These are phyloP conservation scores for Corythaeola cristata DNA, from an alignment of 2,113 vertebrate genomes.

Conservation along the genomic window DNA sequence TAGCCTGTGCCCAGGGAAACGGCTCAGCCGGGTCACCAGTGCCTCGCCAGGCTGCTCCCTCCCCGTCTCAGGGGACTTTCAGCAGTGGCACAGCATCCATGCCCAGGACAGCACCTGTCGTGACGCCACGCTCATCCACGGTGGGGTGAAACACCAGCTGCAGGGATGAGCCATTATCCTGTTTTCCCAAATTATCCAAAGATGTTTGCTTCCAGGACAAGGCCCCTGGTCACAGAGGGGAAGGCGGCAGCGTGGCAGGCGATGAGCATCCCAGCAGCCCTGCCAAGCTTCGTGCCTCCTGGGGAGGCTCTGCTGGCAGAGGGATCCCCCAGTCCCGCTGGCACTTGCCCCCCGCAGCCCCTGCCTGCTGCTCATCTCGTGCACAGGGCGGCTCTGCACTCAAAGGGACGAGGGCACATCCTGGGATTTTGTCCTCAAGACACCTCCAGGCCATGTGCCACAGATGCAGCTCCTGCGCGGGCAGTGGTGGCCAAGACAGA, in stretches of 20 bases:
- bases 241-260: rapidly evolving
- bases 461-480: not conserved
- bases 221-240: not conserved
- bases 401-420: not conserved
- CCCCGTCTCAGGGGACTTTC: not conserved
- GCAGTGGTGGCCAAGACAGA: not conserved
- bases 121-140: rapidly evolving
- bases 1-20: not conserved
- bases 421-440: not conserved
- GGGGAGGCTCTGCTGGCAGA: not conserved
- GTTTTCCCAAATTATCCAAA: not conserved
- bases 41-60: not conserved
- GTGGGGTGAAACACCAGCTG: rapidly evolving
- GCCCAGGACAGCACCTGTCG: not conserved
- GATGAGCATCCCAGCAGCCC: not conserved
- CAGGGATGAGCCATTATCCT: not conserved
- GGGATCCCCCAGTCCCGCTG: not conserved
- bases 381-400: not conserved
- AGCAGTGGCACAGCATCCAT: not conserved
- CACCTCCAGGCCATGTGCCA: rapidly evolving
- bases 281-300: not conserved
- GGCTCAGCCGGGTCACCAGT: not conserved
- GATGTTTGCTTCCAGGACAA: not conserved
- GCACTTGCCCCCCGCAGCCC: rapidly evolving
- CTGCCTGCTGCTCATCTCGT: not conserved